Conservation (phyloP, 1,140 invertebrate species). For the Sweltsa coloradensis region DNA sequence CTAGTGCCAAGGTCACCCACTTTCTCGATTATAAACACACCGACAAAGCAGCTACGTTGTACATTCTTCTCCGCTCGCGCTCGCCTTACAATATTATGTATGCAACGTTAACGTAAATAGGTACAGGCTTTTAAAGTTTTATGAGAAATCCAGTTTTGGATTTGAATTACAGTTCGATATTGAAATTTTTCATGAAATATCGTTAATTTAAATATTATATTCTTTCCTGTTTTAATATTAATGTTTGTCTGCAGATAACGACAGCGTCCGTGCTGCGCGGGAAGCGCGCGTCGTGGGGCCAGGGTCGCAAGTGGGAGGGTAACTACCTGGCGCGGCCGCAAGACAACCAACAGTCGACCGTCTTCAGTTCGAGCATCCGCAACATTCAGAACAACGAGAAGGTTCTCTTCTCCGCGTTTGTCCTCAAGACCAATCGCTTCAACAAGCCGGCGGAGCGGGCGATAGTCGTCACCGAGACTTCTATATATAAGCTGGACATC, state of each 20-base stretch:
- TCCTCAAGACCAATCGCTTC: constrained; percentile 51
- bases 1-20: too few relatives aligned
- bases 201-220: too few relatives aligned
- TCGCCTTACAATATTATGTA: too few relatives aligned
- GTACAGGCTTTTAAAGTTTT: too few relatives aligned
- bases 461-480: constrained; percentile 74
- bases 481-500: constrained; percentile 81
- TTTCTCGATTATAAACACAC: too few relatives aligned
- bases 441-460: constrained; percentile 85
- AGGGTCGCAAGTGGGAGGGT: constrained; percentile 74
- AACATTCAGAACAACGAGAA: constrained; percentile 56
- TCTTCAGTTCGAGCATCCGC: constrained; percentile 54
- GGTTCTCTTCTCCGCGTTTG: constrained; percentile 42
- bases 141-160: too few relatives aligned
- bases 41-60: too few relatives aligned
- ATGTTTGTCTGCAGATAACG: constrained; percentile 56
- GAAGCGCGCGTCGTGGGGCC: constrained; percentile 70
- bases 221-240: too few relatives aligned
- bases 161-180: too few relatives aligned
- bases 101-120: too few relatives aligned
- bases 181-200: too few relatives aligned
- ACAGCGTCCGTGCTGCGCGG: constrained; percentile 65
- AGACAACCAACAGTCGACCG: constrained; percentile 62
- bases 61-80: too few relatives aligned
- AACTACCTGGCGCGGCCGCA: constrained; percentile 71